Base-by-base conservation (phyloP, 1,140 invertebrate species). In the Harpegnathos saltator region DNA sequence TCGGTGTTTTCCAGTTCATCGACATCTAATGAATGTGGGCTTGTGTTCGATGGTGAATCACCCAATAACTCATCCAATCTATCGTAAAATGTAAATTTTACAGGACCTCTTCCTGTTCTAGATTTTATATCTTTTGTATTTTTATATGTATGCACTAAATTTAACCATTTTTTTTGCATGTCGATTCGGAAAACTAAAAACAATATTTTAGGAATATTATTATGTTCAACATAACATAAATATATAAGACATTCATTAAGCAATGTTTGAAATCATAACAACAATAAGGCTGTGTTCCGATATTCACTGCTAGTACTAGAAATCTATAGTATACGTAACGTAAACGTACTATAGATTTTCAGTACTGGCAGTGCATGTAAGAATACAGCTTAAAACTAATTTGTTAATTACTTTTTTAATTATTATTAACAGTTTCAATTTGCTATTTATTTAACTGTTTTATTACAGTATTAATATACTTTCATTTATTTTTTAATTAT, bases 101-200 rank as follows among this genome's bases (percentile, higher is more conserved):
- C 62, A 33, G 62, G 62, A 63, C 62, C 62, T 44, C 62, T 63
- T 63, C 62, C 62, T 17, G 26, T 33, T 63, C 26, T 63, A 44
- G 11, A 63, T 33, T 63, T 2, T 17, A 63, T 19, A 63, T 63
- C 62, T 14, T 63, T 63, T 63, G 62, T 63, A 63, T 63, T 56
- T 56, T 56, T n/a, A n/a, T n/a, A n/a, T n/a, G n/a, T n/a, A n/a
- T n/a, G n/a, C n/a, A n/a, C n/a, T n/a, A n/a, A n/a, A n/a, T 56
- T 56, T 9, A 7, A 9, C 52, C 52, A 54, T 17, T 54, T 56
- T 56, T 56, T 56, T 56, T 56, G n/a, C n/a, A 56, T 56, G 54
- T 19, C 54, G 22, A 22, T 56, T 56, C 19, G 19, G 54, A 56
- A 56, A 22, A 4, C 54, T 56, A 56, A 56, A 56, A 56, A 22